Evolutionary conservation across 2,888 invertebrate species (phyloP).

Genomic region (Nymphalis urticae): DNA sequence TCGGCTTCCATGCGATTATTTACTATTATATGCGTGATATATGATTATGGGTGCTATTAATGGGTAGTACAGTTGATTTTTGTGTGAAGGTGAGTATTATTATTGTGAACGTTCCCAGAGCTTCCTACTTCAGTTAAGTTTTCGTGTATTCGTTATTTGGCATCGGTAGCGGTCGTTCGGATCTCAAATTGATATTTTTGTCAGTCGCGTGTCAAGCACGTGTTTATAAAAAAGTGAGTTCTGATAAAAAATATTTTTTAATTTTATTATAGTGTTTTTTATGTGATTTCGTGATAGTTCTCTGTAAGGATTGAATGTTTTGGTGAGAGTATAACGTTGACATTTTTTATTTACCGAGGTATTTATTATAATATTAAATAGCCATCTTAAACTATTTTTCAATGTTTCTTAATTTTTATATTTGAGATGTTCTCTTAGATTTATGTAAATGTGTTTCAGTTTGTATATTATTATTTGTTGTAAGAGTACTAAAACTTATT

Average conservation of each 20-base stretch:
- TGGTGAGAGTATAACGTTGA: background rate
- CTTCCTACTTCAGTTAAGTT: slow-evolving; percentile 48
- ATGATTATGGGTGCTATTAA: slow-evolving; percentile 27
- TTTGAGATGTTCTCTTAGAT: background rate
- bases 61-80: slow-evolving; percentile 47
- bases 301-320: background rate
- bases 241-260: background rate
- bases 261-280: background rate
- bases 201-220: slow-evolving; percentile 34
- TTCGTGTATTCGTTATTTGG: slow-evolving; percentile 48
- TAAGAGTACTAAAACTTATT: too few relatives aligned
- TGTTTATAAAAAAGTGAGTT: slow-evolving; percentile 40
- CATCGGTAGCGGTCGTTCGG: slow-evolving; percentile 26
- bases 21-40: slow-evolving; percentile 41
- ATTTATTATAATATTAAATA: background rate
- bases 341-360: background rate
- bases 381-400: background rate
- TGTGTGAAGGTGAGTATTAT: slow-evolving; percentile 45
- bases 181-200: slow-evolving; percentile 18
- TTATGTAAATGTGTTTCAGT: too few relatives aligned
- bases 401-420: background rate
- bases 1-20: slow-evolving; percentile 56
- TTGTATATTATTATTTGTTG: too few relatives aligned
- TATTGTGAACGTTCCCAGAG: slow-evolving; percentile 60
- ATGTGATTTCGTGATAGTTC: slow-evolving; percentile 2